phyloP scores from a whole-genome alignment of 2,113 vertebrate genomes.

The Marmota flaviventris region DNA sequence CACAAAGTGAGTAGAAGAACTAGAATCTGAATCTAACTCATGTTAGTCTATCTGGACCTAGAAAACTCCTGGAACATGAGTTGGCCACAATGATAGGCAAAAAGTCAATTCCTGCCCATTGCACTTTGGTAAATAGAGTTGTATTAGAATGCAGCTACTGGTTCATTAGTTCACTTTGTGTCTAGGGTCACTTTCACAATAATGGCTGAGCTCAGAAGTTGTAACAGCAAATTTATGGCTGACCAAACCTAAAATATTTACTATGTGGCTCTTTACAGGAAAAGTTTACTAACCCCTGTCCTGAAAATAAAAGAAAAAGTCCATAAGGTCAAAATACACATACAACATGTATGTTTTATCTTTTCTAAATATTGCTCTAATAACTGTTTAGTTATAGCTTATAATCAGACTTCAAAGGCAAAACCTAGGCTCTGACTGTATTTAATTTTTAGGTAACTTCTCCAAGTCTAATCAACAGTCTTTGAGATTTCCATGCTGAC shows the following conservation, averaged over 20 bases:
- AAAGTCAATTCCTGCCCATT: neutral
- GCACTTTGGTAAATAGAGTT: neutral
- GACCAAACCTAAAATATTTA: neutral
- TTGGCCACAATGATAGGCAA: neutral
- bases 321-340: neutral
- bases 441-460: conserved; percentile 22
- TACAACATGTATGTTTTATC: neutral
- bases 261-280: neutral
- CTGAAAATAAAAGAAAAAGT: neutral
- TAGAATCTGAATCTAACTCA: neutral
- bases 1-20: neutral
- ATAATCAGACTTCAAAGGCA: neutral
- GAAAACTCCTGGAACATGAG: neutral
- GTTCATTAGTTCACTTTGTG: neutral
- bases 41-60: neutral
- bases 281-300: neutral
- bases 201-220: neutral
- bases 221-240: neutral
- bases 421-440: neutral
- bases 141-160: neutral
- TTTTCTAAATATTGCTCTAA: neutral
- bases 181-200: too few relatives aligned
- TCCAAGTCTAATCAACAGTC: neutral
- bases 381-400: neutral
- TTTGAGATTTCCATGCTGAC: neutral